phyloP scores from a whole-genome alignment of 92 coral and sea anemone genomes.

The Ricordea florida region DNA sequence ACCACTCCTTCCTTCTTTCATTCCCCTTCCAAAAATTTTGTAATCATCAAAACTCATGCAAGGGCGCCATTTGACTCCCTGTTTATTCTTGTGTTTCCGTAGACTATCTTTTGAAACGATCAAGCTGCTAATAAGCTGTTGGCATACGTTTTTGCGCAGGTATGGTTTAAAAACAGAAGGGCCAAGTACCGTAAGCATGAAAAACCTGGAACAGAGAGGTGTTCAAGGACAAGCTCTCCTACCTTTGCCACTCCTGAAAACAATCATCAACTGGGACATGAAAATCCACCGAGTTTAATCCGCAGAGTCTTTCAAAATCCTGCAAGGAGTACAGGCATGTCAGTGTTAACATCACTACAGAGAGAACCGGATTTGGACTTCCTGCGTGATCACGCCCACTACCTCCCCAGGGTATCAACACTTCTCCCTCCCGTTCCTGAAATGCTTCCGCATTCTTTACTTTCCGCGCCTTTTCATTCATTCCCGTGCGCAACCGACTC shows the following conservation, averaged over 20 bases:
- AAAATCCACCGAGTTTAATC: neutral
- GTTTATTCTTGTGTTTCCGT: neutral
- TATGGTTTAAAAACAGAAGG: conserved; percentile 95
- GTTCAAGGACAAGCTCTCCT: neutral
- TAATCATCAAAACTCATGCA: no score
- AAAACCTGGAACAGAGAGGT: conserved; percentile 20
- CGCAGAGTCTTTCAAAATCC: neutral
- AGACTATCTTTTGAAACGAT: no score
- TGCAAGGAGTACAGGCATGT: neutral
- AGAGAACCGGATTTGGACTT: conserved; percentile 7
- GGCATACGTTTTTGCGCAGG: conserved; percentile 57
- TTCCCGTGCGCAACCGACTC: conserved; percentile 29
- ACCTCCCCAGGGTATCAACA: conserved; percentile 26
- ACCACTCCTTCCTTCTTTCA: no score
- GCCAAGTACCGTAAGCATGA: conserved; percentile 93
- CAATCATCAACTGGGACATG: neutral
- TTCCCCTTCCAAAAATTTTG: no score
- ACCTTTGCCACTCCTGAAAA: neutral
- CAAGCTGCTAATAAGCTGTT: no score
- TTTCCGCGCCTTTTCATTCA: conserved; percentile 22
- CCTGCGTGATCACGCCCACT: neutral
- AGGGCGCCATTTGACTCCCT: no score
- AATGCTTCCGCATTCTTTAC: conserved; percentile 20
- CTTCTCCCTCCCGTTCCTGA: conserved; percentile 33
- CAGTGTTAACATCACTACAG: neutral